phyloP scores from a whole-genome alignment of 2,888 invertebrate genomes.

The Chromoteleia sp. region DNA sequence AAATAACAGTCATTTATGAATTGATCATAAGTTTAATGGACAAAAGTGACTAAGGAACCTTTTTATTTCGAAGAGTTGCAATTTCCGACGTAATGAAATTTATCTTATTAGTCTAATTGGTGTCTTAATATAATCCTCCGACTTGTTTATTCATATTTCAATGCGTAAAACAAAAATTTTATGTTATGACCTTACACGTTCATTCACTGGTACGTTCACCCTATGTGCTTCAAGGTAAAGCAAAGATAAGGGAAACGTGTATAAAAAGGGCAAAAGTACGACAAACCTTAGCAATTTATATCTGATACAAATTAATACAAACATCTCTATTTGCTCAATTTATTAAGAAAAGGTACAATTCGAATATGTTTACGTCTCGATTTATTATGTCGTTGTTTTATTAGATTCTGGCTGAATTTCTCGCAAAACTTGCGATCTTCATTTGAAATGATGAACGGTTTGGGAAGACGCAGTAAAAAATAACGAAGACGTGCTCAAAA shows the following conservation, averaged over 20 bases:
- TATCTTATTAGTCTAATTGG: conserved; percentile 56
- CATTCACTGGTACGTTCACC: conserved; percentile 60
- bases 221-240: conserved; percentile 55
- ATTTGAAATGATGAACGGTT: conserved; percentile 62
- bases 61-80: neutral
- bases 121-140: conserved; percentile 23
- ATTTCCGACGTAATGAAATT: conserved; percentile 29
- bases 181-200: conserved; percentile 58
- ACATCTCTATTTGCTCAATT: no score
- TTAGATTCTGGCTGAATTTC: conserved; percentile 22
- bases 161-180: conserved; percentile 49
- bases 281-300: conserved; percentile 9
- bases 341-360: no score
- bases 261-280: conserved; percentile 44
- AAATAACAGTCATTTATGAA: conserved; percentile 12
- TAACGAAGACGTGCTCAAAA: conserved; percentile 75
- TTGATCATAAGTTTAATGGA: neutral
- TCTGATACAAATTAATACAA: conserved; percentile 18
- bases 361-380: no score
- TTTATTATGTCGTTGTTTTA: conserved; percentile 3
- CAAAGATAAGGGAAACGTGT: conserved; percentile 51
- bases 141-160: conserved; percentile 51
- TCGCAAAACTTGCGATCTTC: conserved; percentile 23
- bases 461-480: conserved; percentile 74
- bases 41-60: neutral